Percentiles rank a stretch among this genome's conserved stretches.
phyloP scores from a whole-genome alignment of 2,888 invertebrate species.

The Volucella bombylans region DNA sequence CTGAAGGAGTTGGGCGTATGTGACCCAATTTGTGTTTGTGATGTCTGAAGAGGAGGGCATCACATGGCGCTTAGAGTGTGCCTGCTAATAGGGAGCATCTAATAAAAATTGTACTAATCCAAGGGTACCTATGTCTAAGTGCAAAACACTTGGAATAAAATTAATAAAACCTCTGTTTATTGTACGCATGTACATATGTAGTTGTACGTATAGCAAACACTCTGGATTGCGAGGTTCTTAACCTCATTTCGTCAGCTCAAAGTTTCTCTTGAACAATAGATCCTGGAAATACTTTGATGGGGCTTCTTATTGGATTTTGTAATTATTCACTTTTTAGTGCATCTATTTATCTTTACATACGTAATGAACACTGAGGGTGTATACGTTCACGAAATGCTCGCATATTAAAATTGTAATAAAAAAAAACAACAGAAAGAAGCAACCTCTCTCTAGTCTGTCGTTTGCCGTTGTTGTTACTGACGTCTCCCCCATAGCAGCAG shows the following conservation, averaged over 20 bases:
- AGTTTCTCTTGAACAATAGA: not conserved
- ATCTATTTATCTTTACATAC: not conserved
- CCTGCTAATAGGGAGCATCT: too few species aligned
- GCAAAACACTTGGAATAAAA: too few species aligned
- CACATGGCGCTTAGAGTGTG: too few species aligned
- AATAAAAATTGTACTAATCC: too few species aligned
- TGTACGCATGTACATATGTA: too few species aligned
- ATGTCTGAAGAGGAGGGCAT: too few species aligned
- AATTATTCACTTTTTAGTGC: constrained; percentile 17
- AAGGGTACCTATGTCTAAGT: too few species aligned
- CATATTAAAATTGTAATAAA: constrained; percentile 1
- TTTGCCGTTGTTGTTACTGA: not conserved
- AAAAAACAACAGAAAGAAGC: constrained; percentile 20
- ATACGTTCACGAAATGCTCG: not conserved
- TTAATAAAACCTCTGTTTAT: too few species aligned
- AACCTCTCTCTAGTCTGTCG: not conserved
- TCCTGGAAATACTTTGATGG: not conserved
- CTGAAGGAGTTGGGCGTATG: too few species aligned
- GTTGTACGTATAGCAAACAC: too few species aligned
- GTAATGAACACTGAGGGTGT: not conserved
- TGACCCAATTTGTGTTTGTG: too few species aligned
- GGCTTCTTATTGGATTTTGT: not conserved
- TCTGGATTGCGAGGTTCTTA: too few species aligned
- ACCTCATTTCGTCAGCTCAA: not conserved
- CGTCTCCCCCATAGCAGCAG: constrained; percentile 31